Percentiles rank a stretch among this genome's conserved stretches.
These are phyloP conservation scores for Brachyptera putata DNA, from an alignment of 2,888 invertebrate species.

Conservation along the genomic window DNA sequence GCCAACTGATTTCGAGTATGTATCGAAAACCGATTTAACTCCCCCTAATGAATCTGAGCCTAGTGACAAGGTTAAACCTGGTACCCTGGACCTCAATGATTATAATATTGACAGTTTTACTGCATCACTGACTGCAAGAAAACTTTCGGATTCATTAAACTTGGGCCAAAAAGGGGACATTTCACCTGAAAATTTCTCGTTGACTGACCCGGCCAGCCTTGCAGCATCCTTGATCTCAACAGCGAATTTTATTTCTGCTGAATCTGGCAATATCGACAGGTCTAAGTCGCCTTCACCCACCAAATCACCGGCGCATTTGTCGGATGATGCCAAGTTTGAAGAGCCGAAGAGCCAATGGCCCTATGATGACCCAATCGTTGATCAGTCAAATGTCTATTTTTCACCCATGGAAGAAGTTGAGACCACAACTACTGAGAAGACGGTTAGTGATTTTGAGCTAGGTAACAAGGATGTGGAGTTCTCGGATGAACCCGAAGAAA, in stretches of 20 bases:
- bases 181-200: neutral
- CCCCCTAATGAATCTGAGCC: neutral
- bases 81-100: too few relatives aligned
- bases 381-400: too few relatives aligned
- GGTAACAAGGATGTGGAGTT: too few relatives aligned
- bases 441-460: too few relatives aligned
- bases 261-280: neutral
- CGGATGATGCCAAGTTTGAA: neutral
- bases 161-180: neutral
- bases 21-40: neutral
- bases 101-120: neutral
- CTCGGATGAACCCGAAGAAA: too few relatives aligned
- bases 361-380: neutral
- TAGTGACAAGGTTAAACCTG: too few relatives aligned
- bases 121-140: too few relatives aligned
- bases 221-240: neutral
- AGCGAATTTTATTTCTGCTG: neutral
- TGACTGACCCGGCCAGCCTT: neutral
- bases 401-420: neutral
- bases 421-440: too few relatives aligned
- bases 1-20: neutral
- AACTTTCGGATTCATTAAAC: too few relatives aligned
- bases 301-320: too few relatives aligned
- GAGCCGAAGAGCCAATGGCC: too few relatives aligned
- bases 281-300: too few relatives aligned